Evolutionary conservation across 1,140 invertebrate species (phyloP).

Genomic region (Protaetia brevitarsis): DNA sequence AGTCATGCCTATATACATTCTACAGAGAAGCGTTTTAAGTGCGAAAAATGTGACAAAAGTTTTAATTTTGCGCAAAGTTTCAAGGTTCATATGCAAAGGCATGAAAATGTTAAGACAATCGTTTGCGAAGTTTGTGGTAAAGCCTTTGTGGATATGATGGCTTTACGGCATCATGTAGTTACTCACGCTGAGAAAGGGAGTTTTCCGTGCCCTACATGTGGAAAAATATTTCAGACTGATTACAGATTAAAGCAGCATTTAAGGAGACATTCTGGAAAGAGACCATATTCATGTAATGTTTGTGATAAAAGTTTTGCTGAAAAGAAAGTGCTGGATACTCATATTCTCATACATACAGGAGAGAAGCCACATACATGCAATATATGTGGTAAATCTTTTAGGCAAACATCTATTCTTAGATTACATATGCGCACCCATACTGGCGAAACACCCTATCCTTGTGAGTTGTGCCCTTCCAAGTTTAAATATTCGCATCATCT

Average conservation of each 20-base stretch:
- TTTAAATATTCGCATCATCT: background rate
- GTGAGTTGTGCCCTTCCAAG: background rate
- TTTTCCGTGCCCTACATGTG: background rate
- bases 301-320: constrained; percentile 53
- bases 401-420: background rate
- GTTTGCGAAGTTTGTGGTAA: constrained; percentile 36
- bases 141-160: constrained; percentile 32
- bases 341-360: constrained; percentile 20
- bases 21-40: background rate
- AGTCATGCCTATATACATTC: too few species aligned
- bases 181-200: background rate
- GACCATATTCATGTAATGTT: constrained; percentile 73
- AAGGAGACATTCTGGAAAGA: constrained; percentile 80
- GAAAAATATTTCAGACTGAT: background rate
- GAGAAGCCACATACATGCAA: background rate
- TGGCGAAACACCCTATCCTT: background rate
- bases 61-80: background rate
- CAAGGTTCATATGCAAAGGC: background rate
- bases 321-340: constrained; percentile 30
- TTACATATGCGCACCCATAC: background rate
- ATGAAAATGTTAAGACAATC: constrained; percentile 31
- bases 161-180: constrained; percentile 28
- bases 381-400: background rate
- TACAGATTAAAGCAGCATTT: background rate
- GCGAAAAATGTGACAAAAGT: background rate